Evolutionary conservation across 2,888 invertebrate genomes (phyloP), one percentile per base, ranked within the genome.

Genomic region (Ceriagrion tenellum): DNA sequence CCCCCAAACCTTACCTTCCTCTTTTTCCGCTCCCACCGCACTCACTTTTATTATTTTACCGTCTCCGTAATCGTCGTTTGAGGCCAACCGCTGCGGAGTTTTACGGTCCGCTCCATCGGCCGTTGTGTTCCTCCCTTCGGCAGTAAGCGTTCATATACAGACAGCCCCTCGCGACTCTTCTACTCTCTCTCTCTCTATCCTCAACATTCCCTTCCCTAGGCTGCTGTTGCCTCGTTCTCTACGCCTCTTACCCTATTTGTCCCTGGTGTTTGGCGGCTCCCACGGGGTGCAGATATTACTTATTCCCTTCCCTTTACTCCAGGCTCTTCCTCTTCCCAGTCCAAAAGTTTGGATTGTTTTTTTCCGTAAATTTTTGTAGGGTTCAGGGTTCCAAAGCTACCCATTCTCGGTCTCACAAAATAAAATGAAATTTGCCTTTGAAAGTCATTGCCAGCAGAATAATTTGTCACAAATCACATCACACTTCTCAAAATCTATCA

Each of bases 11-110:
- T 81, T 18, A 81, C 81, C 47, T 26, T 26, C 89, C 89, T 40
- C 55, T 26, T 23, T 56, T 59, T 59, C 20, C 26, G 35, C 55
- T 88, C 47, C 88, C 88, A 40, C 91, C 47, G 69, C 47, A n/a
- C 69, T 47, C 59, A 26, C 93, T 47, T 93, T 93, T 93, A 93
- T 93, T 93, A 93, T 93, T 93, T 93, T 93, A 93, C 93, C 93
- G 93, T 69, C 93, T 93, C 93, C 93, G 35, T 74, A 74, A 93
- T 26, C 91, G 91, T 63, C 63, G 91, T 91, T 91, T 91, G 91
- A 91, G 93, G 69, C 93, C 74, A 47, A 93, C 93, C 93, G 93
- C 93, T 63, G 91, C 59, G 93, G 93, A 93, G 93, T 69, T 69
- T 69, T 93, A 69, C 93, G 93, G 93, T 63, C 63, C 93, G 89